Percentiles rank a stretch among this genome's conserved stretches.
Evolutionary conservation across 2,797 vertebrate species (phyloP).

Genomic region (Ctenopoma multispine): DNA sequence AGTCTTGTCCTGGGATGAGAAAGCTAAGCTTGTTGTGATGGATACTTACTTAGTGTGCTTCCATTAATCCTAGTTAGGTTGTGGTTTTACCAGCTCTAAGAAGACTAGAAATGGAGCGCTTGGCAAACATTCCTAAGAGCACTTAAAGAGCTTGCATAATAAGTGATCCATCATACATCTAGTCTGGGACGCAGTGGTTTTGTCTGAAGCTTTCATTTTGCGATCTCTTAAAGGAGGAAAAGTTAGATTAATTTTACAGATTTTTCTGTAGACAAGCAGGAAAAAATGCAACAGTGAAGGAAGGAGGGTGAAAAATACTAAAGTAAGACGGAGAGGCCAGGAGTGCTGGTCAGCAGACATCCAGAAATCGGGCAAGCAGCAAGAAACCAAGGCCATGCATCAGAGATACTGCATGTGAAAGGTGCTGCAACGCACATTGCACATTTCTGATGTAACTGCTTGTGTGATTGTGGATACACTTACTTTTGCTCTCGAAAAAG

Average conservation of each 20-base stretch:
- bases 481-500: conserved; percentile 5
- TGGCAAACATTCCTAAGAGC: conserved; percentile 47
- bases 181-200: conserved; percentile 21
- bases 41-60: conserved; percentile 13
- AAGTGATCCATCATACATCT: conserved; percentile 29
- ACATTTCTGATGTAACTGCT: conserved; percentile 1
- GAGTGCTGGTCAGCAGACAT: conserved; percentile 74
- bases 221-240: conserved; percentile 26
- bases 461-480: not conserved
- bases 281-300: conserved; percentile 42
- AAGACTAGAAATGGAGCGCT: conserved; percentile 25
- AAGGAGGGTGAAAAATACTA: conserved; percentile 26
- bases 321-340: conserved; percentile 32
- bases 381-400: conserved; percentile 39
- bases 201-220: conserved; percentile 32
- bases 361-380: conserved; percentile 32
- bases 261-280: conserved; percentile 26
- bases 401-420: conserved; percentile 61
- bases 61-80: conserved; percentile 41
- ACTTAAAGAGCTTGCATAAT: conserved; percentile 48
- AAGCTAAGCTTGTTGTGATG: conserved; percentile 26
- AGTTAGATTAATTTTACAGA: conserved; percentile 43
- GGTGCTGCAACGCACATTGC: conserved; percentile 30
- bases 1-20: conserved; percentile 1
- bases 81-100: conserved; percentile 14